Evolutionary conservation across 2,888 invertebrate genomes (phyloP).

Genomic region (Orchesella flavescens): DNA sequence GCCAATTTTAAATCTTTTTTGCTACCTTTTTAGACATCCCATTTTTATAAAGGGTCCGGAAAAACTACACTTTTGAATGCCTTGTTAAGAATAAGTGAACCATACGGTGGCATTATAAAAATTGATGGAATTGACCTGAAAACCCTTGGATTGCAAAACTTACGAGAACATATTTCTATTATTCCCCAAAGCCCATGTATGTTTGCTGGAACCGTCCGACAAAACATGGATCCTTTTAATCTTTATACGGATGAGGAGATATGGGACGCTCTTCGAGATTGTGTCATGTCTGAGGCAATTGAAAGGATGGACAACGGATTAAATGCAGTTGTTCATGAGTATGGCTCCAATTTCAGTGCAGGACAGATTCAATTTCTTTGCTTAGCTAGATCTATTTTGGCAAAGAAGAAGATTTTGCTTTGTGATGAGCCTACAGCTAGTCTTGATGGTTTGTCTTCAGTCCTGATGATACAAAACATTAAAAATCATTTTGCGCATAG

Average conservation of each 20-base stretch:
- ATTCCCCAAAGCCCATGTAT: constrained; percentile 94
- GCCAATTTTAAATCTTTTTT: too few species aligned
- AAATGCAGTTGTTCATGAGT: constrained; percentile 39
- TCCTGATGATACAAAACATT: constrained; percentile 40
- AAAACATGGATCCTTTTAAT: constrained; percentile 92
- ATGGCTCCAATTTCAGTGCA: constrained; percentile 41
- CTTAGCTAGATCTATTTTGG: constrained; percentile 47
- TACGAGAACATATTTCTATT: constrained; percentile 88
- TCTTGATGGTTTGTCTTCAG: constrained; percentile 43
- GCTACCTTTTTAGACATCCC: too few species aligned
- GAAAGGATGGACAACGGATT: constrained; percentile 38
- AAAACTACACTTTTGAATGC: constrained; percentile 86
- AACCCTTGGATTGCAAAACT: constrained; percentile 78
- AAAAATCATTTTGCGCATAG: constrained; percentile 25
- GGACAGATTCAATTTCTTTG: constrained; percentile 59
- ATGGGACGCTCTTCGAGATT: constrained; percentile 89
- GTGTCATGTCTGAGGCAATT: constrained; percentile 74
- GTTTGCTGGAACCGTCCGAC: constrained; percentile 89
- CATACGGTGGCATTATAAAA: constrained; percentile 82
- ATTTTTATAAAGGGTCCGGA: constrained; percentile 85
- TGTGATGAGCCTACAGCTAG: constrained; percentile 47
- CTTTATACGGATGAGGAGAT: constrained; percentile 84
- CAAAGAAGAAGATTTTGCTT: constrained; percentile 45
- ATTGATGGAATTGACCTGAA: constrained; percentile 79
- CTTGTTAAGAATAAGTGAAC: constrained; percentile 85